These are phyloP conservation scores for Leptoteleia sp. DNA, from an alignment of 1,140 invertebrate species.

Conservation along the genomic window DNA sequence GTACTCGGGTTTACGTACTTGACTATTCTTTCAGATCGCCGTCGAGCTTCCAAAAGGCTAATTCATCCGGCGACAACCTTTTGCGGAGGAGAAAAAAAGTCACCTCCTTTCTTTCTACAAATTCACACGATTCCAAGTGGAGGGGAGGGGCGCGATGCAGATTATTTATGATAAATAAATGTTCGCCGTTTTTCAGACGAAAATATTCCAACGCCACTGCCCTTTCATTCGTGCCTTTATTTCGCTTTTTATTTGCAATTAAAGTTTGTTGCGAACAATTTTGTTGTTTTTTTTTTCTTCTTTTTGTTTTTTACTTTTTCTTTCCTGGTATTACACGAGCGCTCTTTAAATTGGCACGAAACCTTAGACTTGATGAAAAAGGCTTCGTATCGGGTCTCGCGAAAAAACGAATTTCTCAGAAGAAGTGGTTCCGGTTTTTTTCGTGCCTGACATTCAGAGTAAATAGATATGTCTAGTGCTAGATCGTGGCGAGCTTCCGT, in stretches of 20 bases:
- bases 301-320: too few relatives aligned
- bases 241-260: too few relatives aligned
- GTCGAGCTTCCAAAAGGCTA: slow-evolving; percentile 54
- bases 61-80: slow-evolving; percentile 40
- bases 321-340: slow-evolving; percentile 22
- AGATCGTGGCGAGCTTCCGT: slow-evolving; percentile 70
- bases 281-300: too few relatives aligned
- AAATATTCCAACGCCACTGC: too few relatives aligned
- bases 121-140: too few relatives aligned
- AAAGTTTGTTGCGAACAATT: too few relatives aligned
- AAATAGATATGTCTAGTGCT: slow-evolving; percentile 61
- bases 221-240: too few relatives aligned
- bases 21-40: slow-evolving; percentile 51
- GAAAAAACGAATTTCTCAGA: slow-evolving; percentile 58
- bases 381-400: slow-evolving; percentile 50
- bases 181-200: too few relatives aligned
- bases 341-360: slow-evolving; percentile 54
- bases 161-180: too few relatives aligned
- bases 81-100: too few relatives aligned
- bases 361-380: slow-evolving; percentile 47
- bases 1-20: slow-evolving; percentile 59
- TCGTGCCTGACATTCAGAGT: slow-evolving; percentile 32
- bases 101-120: too few relatives aligned
- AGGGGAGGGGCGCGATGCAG: too few relatives aligned
- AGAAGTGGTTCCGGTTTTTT: slow-evolving; percentile 24